A percentile compares a stretch with the other conserved stretches of the same genome.
These are phyloP conservation scores for Lysandra coridon DNA, from an alignment of 2,888 invertebrate species.

Conservation along the genomic window DNA sequence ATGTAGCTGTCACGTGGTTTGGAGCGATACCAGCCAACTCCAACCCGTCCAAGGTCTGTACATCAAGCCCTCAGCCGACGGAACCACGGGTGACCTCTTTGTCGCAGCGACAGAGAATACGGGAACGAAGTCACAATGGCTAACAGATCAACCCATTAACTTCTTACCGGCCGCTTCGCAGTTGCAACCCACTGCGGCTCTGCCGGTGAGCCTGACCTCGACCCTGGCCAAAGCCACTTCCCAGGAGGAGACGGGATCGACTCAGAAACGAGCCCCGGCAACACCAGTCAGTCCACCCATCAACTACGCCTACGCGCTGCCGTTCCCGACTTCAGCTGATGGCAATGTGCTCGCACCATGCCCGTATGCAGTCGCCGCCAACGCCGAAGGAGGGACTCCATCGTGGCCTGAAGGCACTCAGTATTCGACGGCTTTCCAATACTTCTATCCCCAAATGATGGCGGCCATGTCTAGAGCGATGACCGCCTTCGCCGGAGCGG, in stretches of 20 bases:
- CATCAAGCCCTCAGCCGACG: conserved; percentile 68
- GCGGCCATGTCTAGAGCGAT: conserved; percentile 61
- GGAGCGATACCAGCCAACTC: conserved; percentile 53
- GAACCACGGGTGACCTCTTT: conserved; percentile 69
- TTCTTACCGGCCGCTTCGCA: conserved; percentile 55
- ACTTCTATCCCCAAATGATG: conserved; percentile 68
- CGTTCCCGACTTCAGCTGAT: conserved; percentile 48
- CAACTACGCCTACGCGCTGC: conserved; percentile 60
- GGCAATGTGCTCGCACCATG: conserved; percentile 48
- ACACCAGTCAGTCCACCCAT: conserved; percentile 48
- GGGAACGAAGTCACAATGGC: conserved; percentile 66
- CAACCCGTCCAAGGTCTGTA: conserved; percentile 71
- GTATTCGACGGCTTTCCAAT: conserved; percentile 57
- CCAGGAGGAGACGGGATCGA: conserved; percentile 50
- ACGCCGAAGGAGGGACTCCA: conserved; percentile 47
- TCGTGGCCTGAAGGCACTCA: conserved; percentile 47
- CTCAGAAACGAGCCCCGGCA: conserved; percentile 58
- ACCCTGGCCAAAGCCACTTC: conserved; percentile 44
- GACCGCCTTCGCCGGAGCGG: conserved; percentile 56
- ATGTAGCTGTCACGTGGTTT: conserved; percentile 48
- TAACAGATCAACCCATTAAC: conserved; percentile 66
- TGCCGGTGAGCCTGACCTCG: conserved; percentile 47
- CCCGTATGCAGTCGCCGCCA: conserved; percentile 52
- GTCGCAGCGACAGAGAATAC: conserved; percentile 72
- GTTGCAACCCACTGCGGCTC: conserved; percentile 44